Percentiles rank a stretch among this genome's conserved stretches.
Conservation (phyloP, 2,888 invertebrate genomes). For the Drosophila borborema region DNA sequence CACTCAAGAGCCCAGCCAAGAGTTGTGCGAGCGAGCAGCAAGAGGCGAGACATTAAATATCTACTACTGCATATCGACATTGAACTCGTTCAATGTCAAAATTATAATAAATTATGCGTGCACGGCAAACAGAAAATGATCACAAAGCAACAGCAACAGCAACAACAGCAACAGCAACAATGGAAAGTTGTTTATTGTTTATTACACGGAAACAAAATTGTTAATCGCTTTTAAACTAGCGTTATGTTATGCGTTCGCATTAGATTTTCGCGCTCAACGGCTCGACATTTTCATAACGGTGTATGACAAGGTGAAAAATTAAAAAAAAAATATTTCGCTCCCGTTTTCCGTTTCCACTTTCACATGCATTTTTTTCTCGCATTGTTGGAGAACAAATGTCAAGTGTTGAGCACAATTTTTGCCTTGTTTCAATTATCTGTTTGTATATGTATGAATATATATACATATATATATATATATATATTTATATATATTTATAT, state of each 20-base stretch:
- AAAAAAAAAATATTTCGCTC: background rate
- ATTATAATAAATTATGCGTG: conserved; percentile 81
- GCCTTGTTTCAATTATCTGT: conserved; percentile 35
- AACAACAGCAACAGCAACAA: conserved; percentile 50
- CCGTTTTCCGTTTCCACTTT: background rate
- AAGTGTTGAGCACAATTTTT: conserved; percentile 35
- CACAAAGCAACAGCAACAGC: conserved; percentile 42
- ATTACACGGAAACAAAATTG: conserved; percentile 75
- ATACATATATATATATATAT: too few species aligned
- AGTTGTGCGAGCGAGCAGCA: background rate
- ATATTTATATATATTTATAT: too few species aligned
- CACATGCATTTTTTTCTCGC: conserved; percentile 11
- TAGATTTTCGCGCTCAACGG: conserved; percentile 42
- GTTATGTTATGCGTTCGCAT: conserved; percentile 22
- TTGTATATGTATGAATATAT: background rate
- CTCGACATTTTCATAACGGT: conserved; percentile 53
- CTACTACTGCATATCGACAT: conserved; percentile 79
- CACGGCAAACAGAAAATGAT: conserved; percentile 39
- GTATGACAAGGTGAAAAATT: conserved; percentile 37
- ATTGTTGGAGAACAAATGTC: conserved; percentile 51
- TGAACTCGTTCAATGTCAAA: conserved; percentile 83
- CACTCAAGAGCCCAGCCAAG: background rate
- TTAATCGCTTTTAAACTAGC: conserved; percentile 48
- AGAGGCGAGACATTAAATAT: conserved; percentile 9
- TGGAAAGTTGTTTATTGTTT: conserved; percentile 68